These are phyloP conservation scores for Hydropsyche tenuis DNA, from an alignment of 1,140 invertebrate species.

Conservation along the genomic window DNA sequence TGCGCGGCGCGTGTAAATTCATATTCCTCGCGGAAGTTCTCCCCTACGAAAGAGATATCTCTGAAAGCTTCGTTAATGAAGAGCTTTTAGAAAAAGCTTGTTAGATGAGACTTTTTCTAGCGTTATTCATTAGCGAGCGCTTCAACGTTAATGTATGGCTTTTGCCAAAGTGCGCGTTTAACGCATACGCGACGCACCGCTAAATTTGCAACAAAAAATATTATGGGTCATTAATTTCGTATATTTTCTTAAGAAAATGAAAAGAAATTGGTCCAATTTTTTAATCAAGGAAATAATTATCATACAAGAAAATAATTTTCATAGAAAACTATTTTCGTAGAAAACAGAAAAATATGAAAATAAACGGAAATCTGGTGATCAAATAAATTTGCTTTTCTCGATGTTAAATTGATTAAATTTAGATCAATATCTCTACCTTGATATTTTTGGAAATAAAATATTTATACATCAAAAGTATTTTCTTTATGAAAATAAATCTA, in stretches of 20 bases:
- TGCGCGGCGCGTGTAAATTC: not conserved
- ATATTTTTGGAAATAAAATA: too few species aligned
- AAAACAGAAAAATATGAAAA: too few species aligned
- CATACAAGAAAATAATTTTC: too few species aligned
- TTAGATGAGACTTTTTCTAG: constrained; percentile 35
- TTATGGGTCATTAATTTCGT: not conserved
- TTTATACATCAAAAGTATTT: too few species aligned
- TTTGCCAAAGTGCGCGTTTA: not conserved
- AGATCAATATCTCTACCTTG: too few species aligned
- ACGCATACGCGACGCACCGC: not conserved
- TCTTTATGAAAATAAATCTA: not conserved
- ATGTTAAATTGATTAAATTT: too few species aligned
- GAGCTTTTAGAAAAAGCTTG: constrained; percentile 39
- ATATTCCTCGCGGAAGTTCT: constrained; percentile 16
- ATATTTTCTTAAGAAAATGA: not conserved
- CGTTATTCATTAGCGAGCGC: constrained; percentile 39
- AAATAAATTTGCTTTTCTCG: too few species aligned
- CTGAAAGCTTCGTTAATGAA: constrained; percentile 38
- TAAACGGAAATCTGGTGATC: too few species aligned
- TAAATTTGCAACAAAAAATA: not conserved
- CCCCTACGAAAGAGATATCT: constrained; percentile 29
- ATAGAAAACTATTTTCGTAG: too few species aligned
- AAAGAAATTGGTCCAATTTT: too few species aligned
- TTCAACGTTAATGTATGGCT: constrained; percentile 35
- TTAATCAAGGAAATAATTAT: too few species aligned